A percentile compares a stretch with the other conserved stretches of the same genome.
phyloP scores from a whole-genome alignment of 1,140 invertebrate species.

The Bombus pascuorum region DNA sequence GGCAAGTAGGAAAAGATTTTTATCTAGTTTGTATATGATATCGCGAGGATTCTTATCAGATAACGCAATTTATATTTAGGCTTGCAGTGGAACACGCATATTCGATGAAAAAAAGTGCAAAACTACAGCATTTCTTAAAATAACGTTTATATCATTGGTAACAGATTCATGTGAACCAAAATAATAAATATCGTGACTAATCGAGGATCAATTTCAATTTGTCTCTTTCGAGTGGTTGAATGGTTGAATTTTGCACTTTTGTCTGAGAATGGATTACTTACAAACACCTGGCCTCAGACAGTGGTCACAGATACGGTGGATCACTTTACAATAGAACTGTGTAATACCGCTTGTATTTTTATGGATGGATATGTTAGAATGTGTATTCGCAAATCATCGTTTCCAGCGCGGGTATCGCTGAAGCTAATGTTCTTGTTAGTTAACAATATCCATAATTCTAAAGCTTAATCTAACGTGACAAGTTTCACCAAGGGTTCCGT shows the following conservation, averaged over 20 bases:
- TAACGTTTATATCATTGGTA: neutral
- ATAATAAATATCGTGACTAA: neutral
- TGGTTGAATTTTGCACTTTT: slow-evolving; percentile 11
- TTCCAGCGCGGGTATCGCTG: neutral
- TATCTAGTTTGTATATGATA: slow-evolving; percentile 62
- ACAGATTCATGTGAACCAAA: neutral
- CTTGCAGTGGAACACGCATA: neutral
- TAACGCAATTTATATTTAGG: slow-evolving; percentile 50
- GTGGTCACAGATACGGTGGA: slow-evolving; percentile 10
- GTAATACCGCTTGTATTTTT: slow-evolving; percentile 2
- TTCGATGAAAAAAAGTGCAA: neutral
- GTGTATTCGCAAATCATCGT: slow-evolving; percentile 11
- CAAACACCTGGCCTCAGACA: slow-evolving; percentile 24
- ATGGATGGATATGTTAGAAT: slow-evolving; percentile 3
- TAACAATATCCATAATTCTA: slow-evolving; percentile 13
- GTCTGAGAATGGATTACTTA: slow-evolving; percentile 4
- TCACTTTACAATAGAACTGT: slow-evolving; percentile 34
- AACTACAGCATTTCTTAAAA: neutral
- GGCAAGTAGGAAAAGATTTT: slow-evolving; percentile 38
- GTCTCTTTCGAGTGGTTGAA: neutral
- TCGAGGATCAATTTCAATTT: neutral
- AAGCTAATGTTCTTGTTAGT: slow-evolving; percentile 17
- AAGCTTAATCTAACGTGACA: slow-evolving; percentile 44
- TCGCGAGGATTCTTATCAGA: slow-evolving; percentile 59
- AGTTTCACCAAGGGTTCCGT: slow-evolving; percentile 12